Evolutionary conservation across 2,113 vertebrate species (phyloP).

Genomic region (Mobula birostris): DNA sequence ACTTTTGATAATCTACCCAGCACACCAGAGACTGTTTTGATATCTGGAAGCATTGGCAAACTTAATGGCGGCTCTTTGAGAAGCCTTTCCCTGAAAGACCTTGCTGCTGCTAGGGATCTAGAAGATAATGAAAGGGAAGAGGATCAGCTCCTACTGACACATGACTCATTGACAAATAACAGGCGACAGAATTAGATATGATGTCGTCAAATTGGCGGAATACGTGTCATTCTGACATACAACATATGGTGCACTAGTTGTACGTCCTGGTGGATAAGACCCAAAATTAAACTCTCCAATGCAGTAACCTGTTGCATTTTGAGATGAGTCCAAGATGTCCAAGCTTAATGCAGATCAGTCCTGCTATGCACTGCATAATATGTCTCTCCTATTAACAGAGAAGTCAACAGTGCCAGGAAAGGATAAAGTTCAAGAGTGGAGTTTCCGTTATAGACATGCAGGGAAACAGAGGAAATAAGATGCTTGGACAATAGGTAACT

Average conservation of each 20-base stretch:
- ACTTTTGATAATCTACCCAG: background rate
- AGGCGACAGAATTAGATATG: background rate
- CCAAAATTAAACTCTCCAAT: background rate
- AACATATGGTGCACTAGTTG: background rate
- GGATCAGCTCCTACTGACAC: no score
- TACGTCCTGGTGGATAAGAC: no score
- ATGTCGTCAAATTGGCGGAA: background rate
- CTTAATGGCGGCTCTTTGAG: background rate
- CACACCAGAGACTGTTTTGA: background rate
- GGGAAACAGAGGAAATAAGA: background rate
- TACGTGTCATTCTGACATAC: background rate
- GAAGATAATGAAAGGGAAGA: background rate
- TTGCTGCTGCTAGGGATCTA: background rate
- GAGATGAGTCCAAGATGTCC: background rate
- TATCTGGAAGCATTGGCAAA: background rate
- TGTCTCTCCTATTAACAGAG: background rate
- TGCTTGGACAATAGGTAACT: background rate
- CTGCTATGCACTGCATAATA: background rate
- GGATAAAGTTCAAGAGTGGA: background rate
- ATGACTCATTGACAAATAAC: background rate
- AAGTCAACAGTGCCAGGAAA: background rate
- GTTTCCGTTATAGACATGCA: background rate
- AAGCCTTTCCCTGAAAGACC: background rate
- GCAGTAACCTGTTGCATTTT: background rate
- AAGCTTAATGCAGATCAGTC: no score